Evolutionary conservation across 1,140 invertebrate genomes (phyloP), one percentile per base, ranked within the genome.

Genomic region (Pogonomyrmex californicus): DNA sequence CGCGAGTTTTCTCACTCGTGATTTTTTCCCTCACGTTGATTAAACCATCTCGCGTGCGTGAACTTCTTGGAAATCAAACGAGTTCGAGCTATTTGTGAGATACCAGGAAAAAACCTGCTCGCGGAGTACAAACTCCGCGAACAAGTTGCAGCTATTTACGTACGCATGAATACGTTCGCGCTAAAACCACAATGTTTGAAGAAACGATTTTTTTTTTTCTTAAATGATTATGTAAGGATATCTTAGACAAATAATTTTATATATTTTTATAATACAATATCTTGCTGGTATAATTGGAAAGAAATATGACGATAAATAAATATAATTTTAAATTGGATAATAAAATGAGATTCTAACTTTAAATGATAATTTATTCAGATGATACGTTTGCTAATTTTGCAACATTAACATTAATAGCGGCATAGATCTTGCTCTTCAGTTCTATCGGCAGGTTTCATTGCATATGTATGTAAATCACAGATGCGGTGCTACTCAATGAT

Each of bases 21-120:
- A 79, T 51, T 79, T 66, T 66, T 81, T 56, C 9, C 14, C 30
- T 23, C 54, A 33, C 56, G 68, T 23, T 60, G 54, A 83, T 83
- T 83, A 47, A 83, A 73, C 17, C 36, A 30, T 73, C 47, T 60
- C 79, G 23, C 41, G 41, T 4, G 10, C 54, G 54, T 12, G n/a
- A 83, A 75, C 54, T 83, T 75, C 44, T 60, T 9, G 33, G 79
- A 83, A 60, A 83, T 83, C 44, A 83, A 83, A 83, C n/a, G 41
- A 75, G 54, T 83, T 83, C 56, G 36, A 12, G 41, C 30, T 73
- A 75, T 83, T 83, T 49, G 79, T 23, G 41, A 54, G 4, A 79
- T 54, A 9, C 33, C 33, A 33, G 68, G 47, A 73, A 83, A 83
- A 83, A 83, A 75, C 30, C 14, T 23, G 41, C 17, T 60, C 36